Conservation (phyloP, 2,797 vertebrate genomes). For the Columba guinea region DNA sequence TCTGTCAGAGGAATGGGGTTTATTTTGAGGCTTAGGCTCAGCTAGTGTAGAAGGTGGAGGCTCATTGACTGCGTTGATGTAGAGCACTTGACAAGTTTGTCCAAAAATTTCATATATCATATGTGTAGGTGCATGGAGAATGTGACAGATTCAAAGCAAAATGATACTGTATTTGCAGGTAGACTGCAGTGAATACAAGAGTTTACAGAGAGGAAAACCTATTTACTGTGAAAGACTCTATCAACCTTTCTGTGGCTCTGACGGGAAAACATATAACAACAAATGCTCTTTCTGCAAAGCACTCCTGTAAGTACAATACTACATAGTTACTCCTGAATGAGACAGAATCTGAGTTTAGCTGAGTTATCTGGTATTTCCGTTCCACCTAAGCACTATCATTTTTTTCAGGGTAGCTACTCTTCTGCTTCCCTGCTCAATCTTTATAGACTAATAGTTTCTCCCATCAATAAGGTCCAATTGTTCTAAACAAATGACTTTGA, state of each 20-base stretch:
- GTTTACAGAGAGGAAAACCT: not conserved
- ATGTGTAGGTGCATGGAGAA: not conserved
- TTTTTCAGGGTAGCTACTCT: not conserved
- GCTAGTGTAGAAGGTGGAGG: not conserved
- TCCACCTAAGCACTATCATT: not conserved
- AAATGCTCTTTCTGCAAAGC: slow-evolving; percentile 67
- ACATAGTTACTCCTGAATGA: not conserved
- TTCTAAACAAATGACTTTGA: not conserved
- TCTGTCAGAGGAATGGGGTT: not conserved
- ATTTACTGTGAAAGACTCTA: slow-evolving; percentile 50
- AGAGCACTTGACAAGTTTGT: not conserved
- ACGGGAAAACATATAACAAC: slow-evolving; percentile 76
- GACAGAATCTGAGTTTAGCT: not conserved
- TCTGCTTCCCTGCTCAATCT: not conserved
- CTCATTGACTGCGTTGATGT: not conserved
- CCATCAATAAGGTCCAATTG: not conserved
- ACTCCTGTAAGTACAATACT: slow-evolving; percentile 62
- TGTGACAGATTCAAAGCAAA: not conserved
- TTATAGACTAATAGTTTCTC: not conserved
- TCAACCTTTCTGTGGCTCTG: slow-evolving; percentile 71
- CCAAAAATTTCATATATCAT: not conserved
- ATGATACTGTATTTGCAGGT: slow-evolving; percentile 12
- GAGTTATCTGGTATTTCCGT: not conserved
- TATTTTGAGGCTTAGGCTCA: not conserved
- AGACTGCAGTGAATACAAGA: slow-evolving; percentile 24